Conservation (phyloP, 2,113 vertebrate genomes). For the Neogale vison region DNA sequence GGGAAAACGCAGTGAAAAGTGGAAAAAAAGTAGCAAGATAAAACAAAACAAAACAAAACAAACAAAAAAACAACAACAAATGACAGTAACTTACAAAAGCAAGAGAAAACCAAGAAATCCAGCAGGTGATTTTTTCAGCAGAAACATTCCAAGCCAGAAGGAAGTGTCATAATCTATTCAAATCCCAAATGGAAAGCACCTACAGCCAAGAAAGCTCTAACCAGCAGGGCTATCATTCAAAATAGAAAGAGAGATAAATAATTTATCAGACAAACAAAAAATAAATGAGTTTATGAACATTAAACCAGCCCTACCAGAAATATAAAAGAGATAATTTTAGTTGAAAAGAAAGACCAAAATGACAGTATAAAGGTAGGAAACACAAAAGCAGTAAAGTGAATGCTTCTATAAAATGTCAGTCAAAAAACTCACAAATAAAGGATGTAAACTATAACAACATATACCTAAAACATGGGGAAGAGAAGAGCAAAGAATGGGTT, state of each 20-base stretch:
- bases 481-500: not conserved
- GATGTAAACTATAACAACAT: not conserved
- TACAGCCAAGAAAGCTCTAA: not conserved
- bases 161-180: not conserved
- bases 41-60: not conserved
- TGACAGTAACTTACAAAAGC: not conserved
- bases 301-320: not conserved
- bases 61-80: not conserved
- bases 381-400: not conserved
- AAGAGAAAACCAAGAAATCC: not conserved
- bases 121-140: not conserved
- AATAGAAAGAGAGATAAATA: not conserved
- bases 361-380: not conserved
- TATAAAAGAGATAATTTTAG: not conserved
- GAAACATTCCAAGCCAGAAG: not conserved
- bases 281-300: not conserved
- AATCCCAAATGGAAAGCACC: not conserved
- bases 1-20: not conserved
- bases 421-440: not conserved
- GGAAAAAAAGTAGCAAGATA: not conserved
- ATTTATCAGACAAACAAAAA: not conserved
- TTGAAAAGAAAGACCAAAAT: not conserved
- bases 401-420: not conserved
- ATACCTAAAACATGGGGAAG: not conserved
- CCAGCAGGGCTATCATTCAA: not conserved